Evolutionary conservation across 2,113 vertebrate genomes (phyloP), one percentile per base, ranked within the genome.

Genomic region (Rousettus leschenaultii): DNA sequence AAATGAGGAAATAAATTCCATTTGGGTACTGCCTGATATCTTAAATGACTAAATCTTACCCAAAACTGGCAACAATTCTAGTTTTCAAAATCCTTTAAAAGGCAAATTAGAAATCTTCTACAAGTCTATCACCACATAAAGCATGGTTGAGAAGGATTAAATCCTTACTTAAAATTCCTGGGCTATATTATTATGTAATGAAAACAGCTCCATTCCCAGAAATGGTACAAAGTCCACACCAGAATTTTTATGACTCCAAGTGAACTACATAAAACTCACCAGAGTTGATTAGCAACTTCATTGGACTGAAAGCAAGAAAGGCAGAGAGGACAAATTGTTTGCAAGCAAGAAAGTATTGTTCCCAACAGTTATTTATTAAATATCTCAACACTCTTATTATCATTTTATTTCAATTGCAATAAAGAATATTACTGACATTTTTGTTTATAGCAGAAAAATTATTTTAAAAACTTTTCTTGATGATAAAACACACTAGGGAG

Each of bases 181-280:
- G 95, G 95, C 91, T 94, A 35, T 78, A 45, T 71, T 96, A 95
- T 92, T 91, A 94, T 70, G 30, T 78, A 94, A 57, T 95, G 95
- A 95, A 74, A 86, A 95, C 14, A 74, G 71, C 26, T 90, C 82
- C 78, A 70, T 94, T 97, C 88, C 95, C 68, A 96, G 95, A 97
- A 97, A 94, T 43, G 55, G 74, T 94, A 84, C 95, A 96, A 96
- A 97, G 95, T 97, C 95, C 93, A 96, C 59, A 95, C 83, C 93
- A 94, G 91, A 93, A 83, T 84, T 96, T 97, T 96, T 95, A 93
- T 95, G 89, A 94, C 91, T 97, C 78, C 71, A 71, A 87, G 35
- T 26, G 24, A 96, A 89, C 45, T 86, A 86, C 33, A 95, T n/a
- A 94, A 91, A 96, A 93, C 48, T 94, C 86, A 93, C 59, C 40